Evolutionary conservation across 2,113 vertebrate species (phyloP), one percentile per base, ranked within the genome.

Genomic region (Oreochromis aureus): DNA sequence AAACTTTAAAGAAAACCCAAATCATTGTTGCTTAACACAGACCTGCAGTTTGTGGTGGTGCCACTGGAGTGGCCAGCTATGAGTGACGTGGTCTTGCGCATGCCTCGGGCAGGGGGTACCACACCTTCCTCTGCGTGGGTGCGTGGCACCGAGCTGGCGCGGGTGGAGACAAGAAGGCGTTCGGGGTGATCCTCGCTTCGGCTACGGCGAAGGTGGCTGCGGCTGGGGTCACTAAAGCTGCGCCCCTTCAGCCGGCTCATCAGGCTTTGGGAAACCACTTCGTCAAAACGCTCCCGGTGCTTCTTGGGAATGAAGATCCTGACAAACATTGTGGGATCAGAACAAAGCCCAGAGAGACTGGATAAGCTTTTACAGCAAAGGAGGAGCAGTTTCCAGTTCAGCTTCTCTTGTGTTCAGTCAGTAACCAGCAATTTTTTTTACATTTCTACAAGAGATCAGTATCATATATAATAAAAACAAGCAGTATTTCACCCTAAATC

Each of bases 251-350:
- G 96, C 9, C 98, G 97, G 95, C 97, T 98, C 95, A 99, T 97
- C 79, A 99, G 95, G 82, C 98, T 98, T 96, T 99, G 98, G 0
- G 98, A 99, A 76, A 99, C 98, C 91, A 99, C 98, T 92, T 99
- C 98, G 24, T 99, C 98, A 32, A 99, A 99, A 51, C 98, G 98
- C 89, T 99, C 98, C 86, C 98, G 96, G 94, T 99, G 98, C 94
- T 99, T 99, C 96, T 98, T 98, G 89, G 98, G 98, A 95, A 99
- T 99, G 96, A 99, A 99, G 92, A 99, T 99, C 97, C 98, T 99
- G 95, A 69, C 16, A 54, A 94, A 92, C 27, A 95, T 95, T 80
- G 82, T n/a, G 61, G 63, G 81, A 90, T 44, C 78, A 91, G 59
- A 88, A 30, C 83, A 16, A 84, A 58, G 10, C 32, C 87, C 81